Evolutionary conservation across 30 jellyfish, hydroid and myxozoan genomes (phyloP).

Genomic region (Clytia hemisphaerica): DNA sequence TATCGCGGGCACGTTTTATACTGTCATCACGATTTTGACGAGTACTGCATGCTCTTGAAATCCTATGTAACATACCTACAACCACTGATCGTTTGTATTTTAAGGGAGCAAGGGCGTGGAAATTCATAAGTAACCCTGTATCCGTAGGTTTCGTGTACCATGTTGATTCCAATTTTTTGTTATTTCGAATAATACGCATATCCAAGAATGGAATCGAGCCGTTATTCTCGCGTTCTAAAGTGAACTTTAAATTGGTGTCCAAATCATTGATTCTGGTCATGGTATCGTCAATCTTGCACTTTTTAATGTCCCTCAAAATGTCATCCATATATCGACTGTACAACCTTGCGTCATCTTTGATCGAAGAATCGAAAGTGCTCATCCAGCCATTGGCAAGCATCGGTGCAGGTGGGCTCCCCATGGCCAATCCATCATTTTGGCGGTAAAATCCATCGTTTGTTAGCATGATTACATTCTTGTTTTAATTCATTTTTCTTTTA

Average conservation of each 20-base stretch:
- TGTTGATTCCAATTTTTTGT: background rate
- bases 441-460: too few species aligned
- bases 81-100: constrained; percentile 24
- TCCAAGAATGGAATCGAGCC: too few species aligned
- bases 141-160: constrained; percentile 41
- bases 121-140: constrained; percentile 30
- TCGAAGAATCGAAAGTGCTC: constrained; percentile 18
- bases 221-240: too few species aligned
- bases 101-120: constrained; percentile 42
- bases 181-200: too few species aligned
- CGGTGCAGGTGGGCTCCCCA: constrained; percentile 44
- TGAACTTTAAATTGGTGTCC: constrained; percentile 18
- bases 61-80: too few species aligned
- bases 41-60: too few species aligned
- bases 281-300: constrained; percentile 6
- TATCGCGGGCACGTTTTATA: too few species aligned
- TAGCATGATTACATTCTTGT: constrained; percentile 12
- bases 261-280: constrained; percentile 19
- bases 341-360: too few species aligned
- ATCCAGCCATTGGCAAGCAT: constrained; percentile 43
- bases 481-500: too few species aligned
- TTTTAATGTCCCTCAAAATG: constrained; percentile 25
- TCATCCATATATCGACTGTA: too few species aligned
- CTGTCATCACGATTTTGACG: too few species aligned
- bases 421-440: too few species aligned